Evolutionary conservation across 2,113 vertebrate genomes (phyloP).

Genomic region (Aythya baeri): DNA sequence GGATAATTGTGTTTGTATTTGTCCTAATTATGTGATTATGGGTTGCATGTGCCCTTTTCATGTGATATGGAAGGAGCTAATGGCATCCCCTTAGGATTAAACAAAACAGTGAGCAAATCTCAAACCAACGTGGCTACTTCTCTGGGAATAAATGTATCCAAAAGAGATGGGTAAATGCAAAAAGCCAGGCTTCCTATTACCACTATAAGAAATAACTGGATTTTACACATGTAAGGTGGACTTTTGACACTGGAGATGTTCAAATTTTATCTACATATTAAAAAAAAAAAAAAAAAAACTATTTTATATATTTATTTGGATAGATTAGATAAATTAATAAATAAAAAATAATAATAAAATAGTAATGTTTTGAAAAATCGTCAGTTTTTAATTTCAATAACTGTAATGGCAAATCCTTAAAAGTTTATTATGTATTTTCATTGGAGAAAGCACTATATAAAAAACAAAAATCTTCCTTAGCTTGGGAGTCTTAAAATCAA

Average conservation of each 20-base stretch:
- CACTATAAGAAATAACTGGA: not conserved
- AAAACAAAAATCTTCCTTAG: not conserved
- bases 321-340: not conserved
- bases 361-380: not conserved
- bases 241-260: not conserved
- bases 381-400: not conserved
- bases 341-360: not conserved
- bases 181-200: not conserved
- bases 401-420: not conserved
- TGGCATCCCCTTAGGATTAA: not conserved
- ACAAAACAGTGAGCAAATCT: not conserved
- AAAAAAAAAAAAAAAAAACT: not conserved
- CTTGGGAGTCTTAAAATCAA: not conserved
- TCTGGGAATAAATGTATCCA: not conserved
- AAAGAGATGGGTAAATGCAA: not conserved
- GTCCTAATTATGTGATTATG: slow-evolving; percentile 24
- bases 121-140: not conserved
- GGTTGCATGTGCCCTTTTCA: not conserved
- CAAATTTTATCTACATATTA: not conserved
- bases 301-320: not conserved
- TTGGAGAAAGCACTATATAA: not conserved
- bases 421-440: not conserved
- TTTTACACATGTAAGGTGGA: not conserved
- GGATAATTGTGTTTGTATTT: slow-evolving; percentile 30
- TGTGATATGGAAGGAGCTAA: slow-evolving; percentile 15